phyloP scores from a whole-genome alignment of 2,113 vertebrate species.

The Dicaeum eximium region DNA sequence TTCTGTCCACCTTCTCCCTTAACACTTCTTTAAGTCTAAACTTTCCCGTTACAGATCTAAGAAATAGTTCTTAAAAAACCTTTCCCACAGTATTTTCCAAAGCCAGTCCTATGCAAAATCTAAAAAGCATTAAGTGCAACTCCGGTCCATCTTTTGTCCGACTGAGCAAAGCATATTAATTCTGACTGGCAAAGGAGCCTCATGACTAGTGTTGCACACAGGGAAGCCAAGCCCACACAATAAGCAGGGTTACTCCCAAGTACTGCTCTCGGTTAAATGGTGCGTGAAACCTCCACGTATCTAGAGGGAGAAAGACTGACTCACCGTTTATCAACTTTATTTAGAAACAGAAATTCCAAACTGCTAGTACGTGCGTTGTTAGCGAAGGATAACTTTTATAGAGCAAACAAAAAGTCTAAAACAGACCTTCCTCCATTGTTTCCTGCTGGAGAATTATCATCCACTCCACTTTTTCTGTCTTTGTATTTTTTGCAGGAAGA shows the following conservation, averaged over 20 bases:
- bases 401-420: neutral
- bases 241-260: neutral
- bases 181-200: neutral
- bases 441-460: neutral
- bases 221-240: neutral
- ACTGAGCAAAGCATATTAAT: neutral
- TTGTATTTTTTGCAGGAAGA: neutral
- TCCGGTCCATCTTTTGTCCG: neutral
- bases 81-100: neutral
- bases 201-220: neutral
- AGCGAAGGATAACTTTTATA: neutral
- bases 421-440: neutral
- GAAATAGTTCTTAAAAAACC: neutral
- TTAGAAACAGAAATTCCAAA: conserved; percentile 17
- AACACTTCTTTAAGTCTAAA: neutral
- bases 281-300: neutral
- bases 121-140: neutral
- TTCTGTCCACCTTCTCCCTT: neutral
- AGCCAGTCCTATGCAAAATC: neutral
- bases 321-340: neutral
- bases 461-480: neutral
- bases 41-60: neutral
- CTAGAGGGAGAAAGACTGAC: neutral
- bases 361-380: neutral
- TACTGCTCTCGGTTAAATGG: neutral